Conservation (phyloP, 1,140 invertebrate species). For the Microvelia longipes region DNA sequence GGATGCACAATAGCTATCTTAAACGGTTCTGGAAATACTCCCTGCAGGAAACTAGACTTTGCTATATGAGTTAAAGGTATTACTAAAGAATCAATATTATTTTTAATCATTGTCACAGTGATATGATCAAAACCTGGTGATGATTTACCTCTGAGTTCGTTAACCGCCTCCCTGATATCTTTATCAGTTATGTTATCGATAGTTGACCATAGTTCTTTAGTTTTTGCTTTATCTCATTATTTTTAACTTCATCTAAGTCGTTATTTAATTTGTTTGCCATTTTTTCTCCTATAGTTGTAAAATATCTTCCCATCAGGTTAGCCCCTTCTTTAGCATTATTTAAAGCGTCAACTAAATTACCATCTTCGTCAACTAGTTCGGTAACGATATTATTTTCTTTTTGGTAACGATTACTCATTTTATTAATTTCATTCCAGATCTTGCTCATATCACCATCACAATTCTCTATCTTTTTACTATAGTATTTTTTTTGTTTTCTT, state of each 20-base stretch:
- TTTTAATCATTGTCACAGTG: neutral
- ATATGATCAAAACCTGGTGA: neutral
- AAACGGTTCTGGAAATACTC: neutral
- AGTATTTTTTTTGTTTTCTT: neutral
- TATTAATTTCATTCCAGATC: neutral
- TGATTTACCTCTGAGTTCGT: neutral
- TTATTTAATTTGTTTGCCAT: neutral
- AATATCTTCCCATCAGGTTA: neutral
- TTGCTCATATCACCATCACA: neutral
- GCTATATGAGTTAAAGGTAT: neutral
- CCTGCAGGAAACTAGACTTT: neutral
- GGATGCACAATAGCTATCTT: neutral
- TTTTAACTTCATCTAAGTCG: neutral
- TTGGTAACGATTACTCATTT: neutral
- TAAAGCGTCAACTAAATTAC: neutral
- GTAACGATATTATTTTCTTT: neutral
- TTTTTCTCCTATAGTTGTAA: neutral
- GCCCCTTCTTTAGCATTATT: neutral
- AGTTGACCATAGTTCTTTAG: neutral
- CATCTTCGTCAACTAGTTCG: neutral
- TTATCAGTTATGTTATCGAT: neutral
- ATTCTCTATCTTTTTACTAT: neutral
- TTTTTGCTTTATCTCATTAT: neutral
- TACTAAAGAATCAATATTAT: neutral
- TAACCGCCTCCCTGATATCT: neutral